Evolutionary conservation across 53 echinoderm and acorn worm genomes (phyloP), one percentile per base, ranked within the genome.

Genomic region (Henricia sp.): DNA sequence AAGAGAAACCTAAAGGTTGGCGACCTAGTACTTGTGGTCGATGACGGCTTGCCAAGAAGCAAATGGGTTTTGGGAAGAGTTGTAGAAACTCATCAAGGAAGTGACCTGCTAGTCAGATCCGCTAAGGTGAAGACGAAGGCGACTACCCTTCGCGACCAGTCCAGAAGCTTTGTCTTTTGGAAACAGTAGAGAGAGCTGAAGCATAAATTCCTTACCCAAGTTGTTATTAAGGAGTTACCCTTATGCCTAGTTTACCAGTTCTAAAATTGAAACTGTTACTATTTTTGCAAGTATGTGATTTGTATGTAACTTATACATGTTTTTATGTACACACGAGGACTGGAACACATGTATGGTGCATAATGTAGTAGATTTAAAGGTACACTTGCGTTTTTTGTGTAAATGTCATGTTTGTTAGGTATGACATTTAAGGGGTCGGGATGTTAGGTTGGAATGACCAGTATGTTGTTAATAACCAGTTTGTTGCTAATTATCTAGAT

Each of bases 111-210:
- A 40, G 78, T 78, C 27, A 40, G 78, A 42, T 20, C 63, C 37
- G 78, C 40, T 20, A 78, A 62, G n/a, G 43, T 78, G 17, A 78
- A 78, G 17, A 78, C 78, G 9, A 78, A 50, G 60, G 40, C 78
- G 23, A n/a, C 78, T 41, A 44, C 41, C 32, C 20, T 78, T 39
- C 41, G 10, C 59, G 78, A 63, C 78, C 78, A 60, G 63, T 78
- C 6, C 60, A 78, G 40, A 78, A 78, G 14, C 44, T 78, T 1
- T 41, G 59, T 78, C 60, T 78, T 19, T 37, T 78, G 14, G 78
- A 78, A 24, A 20, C 56, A 60, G 64, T 70, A 14, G 70, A 70
- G 1, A 6, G 30, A 32, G 16, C 17, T 10, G 28, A 50, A 28
- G 27, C 25, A 32, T 19, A 3, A 32, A 44, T 0, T 30, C n/a